A percentile compares a stretch with the other conserved stretches of the same genome.
Conservation (phyloP, 1,140 invertebrate species). For the Coelopa frigida region DNA sequence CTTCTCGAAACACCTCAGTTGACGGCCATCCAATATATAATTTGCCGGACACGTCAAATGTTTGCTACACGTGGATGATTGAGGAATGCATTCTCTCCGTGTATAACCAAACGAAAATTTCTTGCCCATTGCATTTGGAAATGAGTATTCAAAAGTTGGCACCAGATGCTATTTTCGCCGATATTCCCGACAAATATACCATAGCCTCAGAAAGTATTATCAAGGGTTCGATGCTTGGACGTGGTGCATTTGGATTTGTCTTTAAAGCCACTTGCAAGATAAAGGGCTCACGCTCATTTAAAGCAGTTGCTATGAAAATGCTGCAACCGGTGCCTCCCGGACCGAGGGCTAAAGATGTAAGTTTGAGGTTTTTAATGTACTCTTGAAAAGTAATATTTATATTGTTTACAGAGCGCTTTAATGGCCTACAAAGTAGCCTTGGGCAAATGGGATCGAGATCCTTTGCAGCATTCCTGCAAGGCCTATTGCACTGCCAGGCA, state of each 20-base stretch:
- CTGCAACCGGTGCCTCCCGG: conserved; percentile 88
- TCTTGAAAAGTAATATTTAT: not conserved
- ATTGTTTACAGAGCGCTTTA: conserved; percentile 27
- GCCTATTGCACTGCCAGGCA: conserved; percentile 93
- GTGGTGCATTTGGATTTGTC: conserved; percentile 96
- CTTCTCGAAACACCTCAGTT: conserved; percentile 71
- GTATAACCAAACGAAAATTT: conserved; percentile 53
- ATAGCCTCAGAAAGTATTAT: conserved; percentile 74
- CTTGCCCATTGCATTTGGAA: conserved; percentile 59
- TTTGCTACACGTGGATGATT: conserved; percentile 72
- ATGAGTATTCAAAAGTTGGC: conserved; percentile 58
- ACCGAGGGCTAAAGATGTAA: conserved; percentile 55
- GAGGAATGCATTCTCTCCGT: conserved; percentile 92
- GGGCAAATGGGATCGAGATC: conserved; percentile 87
- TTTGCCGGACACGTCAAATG: conserved; percentile 34
- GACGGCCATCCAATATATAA: conserved; percentile 61
- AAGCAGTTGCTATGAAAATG: conserved; percentile 91
- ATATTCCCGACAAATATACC: conserved; percentile 72
- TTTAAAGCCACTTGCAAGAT: conserved; percentile 73
- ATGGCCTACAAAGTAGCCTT: conserved; percentile 59
- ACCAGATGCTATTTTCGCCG: conserved; percentile 77
- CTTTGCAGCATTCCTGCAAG: conserved; percentile 82
- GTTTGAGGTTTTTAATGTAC: conserved; percentile 5
- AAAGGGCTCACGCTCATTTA: conserved; percentile 50
- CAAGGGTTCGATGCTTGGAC: conserved; percentile 74